Conservation (phyloP, 2,113 vertebrate species). For the Fukomys damarensis region DNA sequence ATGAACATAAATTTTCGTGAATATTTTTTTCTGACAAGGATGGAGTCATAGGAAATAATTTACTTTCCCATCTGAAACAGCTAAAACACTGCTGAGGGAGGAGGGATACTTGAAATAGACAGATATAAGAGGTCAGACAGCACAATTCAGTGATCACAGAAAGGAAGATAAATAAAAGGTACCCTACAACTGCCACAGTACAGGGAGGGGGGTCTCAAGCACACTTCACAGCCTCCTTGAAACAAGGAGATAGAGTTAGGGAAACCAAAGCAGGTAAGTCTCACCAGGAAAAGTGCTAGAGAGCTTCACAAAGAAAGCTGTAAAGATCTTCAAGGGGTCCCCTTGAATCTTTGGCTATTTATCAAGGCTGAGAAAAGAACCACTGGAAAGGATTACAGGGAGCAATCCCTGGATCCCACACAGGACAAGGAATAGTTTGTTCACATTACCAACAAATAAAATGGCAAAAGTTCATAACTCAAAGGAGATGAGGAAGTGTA, state of each 20-base stretch:
- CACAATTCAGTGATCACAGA: neutral
- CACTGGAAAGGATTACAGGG: neutral
- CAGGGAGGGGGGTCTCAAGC: neutral
- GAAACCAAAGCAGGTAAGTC: neutral
- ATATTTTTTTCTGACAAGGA: neutral
- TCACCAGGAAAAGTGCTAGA: neutral
- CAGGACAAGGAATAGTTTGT: neutral
- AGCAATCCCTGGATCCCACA: neutral
- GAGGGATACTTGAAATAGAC: neutral
- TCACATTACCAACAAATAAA: neutral
- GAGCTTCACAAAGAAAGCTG: neutral
- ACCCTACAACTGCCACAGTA: neutral
- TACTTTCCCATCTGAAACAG: neutral
- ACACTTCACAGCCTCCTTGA: neutral
- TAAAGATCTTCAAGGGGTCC: too few species aligned
- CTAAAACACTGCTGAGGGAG: neutral
- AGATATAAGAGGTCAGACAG: neutral
- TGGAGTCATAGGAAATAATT: neutral
- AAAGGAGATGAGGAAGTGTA: neutral
- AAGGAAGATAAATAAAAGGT: neutral
- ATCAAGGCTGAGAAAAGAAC: neutral
- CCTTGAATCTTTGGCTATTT: neutral
- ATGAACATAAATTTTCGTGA: neutral
- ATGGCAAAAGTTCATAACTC: neutral
- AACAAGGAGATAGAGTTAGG: neutral